Conservation (phyloP, 1,140 invertebrate species). For the Drosophila suzukii region DNA sequence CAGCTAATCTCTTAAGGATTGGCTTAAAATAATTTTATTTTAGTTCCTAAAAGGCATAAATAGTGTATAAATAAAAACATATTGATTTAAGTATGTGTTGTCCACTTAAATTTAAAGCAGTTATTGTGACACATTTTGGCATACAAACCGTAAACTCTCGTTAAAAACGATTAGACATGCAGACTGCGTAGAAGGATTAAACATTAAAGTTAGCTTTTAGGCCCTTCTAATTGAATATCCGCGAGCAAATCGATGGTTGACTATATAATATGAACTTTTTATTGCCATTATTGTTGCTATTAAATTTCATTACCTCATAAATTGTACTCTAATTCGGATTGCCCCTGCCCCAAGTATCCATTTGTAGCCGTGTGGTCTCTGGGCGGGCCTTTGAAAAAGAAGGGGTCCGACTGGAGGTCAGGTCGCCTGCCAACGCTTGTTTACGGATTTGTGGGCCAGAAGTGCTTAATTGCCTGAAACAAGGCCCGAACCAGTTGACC, state of each 20-base stretch:
- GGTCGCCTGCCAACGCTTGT: constrained; percentile 17
- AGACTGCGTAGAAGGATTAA: background rate
- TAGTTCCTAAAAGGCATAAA: too few relatives aligned
- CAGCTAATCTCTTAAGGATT: too few relatives aligned
- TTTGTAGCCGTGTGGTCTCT: background rate
- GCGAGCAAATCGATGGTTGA: too few relatives aligned
- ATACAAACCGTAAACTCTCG: too few relatives aligned
- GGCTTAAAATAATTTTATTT: too few relatives aligned
- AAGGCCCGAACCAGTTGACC: constrained; percentile 55
- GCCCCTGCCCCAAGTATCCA: background rate
- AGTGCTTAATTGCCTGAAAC: constrained; percentile 46
- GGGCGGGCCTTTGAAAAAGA: constrained; percentile 4
- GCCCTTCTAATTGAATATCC: background rate
- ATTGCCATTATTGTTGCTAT: background rate
- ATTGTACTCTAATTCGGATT: background rate
- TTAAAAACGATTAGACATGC: background rate
- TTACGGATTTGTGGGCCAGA: constrained; percentile 42
- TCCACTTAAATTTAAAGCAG: too few relatives aligned
- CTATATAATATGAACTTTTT: background rate
- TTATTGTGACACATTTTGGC: too few relatives aligned
- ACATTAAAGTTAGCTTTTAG: background rate
- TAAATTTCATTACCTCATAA: constrained; percentile 10
- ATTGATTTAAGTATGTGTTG: too few relatives aligned
- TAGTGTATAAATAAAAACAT: too few relatives aligned
- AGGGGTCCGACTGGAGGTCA: constrained; percentile 6